Percentiles rank a stretch among this genome's conserved stretches.
These are phyloP conservation scores for Aporophyla nigra DNA, from an alignment of 2,888 invertebrate species.

Conservation along the genomic window DNA sequence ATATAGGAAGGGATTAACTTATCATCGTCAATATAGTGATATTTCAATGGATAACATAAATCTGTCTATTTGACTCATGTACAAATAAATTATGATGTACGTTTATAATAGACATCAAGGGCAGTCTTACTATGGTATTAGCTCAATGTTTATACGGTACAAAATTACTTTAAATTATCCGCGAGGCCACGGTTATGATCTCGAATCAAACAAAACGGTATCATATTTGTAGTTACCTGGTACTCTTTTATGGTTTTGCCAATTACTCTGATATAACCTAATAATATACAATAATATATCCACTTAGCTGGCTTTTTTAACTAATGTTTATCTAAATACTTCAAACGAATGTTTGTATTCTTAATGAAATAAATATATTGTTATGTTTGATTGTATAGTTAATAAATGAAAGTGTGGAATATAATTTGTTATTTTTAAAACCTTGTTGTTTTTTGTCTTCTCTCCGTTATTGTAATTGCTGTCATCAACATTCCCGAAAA, in stretches of 20 bases:
- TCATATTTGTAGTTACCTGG: background rate
- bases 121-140: background rate
- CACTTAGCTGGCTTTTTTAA: too few relatives aligned
- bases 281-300: background rate
- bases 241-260: background rate
- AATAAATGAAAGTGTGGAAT: constrained; percentile 1
- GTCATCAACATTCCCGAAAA: background rate
- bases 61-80: background rate
- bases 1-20: background rate
- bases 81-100: too few relatives aligned
- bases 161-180: background rate
- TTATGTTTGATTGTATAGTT: background rate
- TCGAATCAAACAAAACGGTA: background rate
- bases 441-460: background rate
- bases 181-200: background rate
- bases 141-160: background rate
- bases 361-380: background rate
- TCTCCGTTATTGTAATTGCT: background rate
- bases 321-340: background rate
- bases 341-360: background rate
- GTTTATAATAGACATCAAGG: background rate
- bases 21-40: too few relatives aligned
- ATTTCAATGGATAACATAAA: background rate
- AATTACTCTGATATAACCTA: background rate
- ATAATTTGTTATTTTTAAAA: constrained; percentile 18